phyloP scores from a whole-genome alignment of 2,888 invertebrate genomes.

The Neocrepidodera transversa region DNA sequence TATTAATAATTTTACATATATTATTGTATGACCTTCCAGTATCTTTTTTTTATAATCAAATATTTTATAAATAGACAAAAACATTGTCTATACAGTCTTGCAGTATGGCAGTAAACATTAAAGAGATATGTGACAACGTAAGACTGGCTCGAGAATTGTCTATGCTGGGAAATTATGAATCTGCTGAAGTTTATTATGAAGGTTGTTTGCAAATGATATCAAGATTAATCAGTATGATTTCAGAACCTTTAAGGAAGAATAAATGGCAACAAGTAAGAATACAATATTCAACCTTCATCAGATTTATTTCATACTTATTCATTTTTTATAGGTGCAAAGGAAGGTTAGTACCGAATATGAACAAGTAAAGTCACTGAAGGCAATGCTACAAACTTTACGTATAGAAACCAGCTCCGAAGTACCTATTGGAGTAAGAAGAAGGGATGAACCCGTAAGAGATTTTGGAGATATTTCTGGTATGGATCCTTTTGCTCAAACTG shows the following conservation, averaged over 20 bases:
- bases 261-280: conserved; percentile 86
- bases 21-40: too few relatives aligned
- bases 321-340: conserved; percentile 76
- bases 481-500: conserved; percentile 66
- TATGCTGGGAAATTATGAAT: conserved; percentile 93
- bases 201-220: conserved; percentile 92
- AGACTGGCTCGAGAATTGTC: conserved; percentile 95
- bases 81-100: neutral
- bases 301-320: neutral
- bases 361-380: conserved; percentile 83
- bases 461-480: conserved; percentile 73
- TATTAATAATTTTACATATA: too few relatives aligned
- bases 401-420: conserved; percentile 67
- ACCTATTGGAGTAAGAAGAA: conserved; percentile 61
- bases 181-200: conserved; percentile 91
- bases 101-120: conserved; percentile 86
- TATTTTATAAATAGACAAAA: neutral
- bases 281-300: neutral
- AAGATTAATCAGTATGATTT: conserved; percentile 79
- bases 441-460: conserved; percentile 72
- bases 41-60: too few relatives aligned
- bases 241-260: conserved; percentile 80
- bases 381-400: conserved; percentile 78
- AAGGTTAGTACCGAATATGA: conserved; percentile 90
- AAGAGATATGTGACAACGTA: conserved; percentile 93